Evolutionary conservation across 1,140 invertebrate genomes (phyloP).

Genomic region (Polyergus mexicanus): DNA sequence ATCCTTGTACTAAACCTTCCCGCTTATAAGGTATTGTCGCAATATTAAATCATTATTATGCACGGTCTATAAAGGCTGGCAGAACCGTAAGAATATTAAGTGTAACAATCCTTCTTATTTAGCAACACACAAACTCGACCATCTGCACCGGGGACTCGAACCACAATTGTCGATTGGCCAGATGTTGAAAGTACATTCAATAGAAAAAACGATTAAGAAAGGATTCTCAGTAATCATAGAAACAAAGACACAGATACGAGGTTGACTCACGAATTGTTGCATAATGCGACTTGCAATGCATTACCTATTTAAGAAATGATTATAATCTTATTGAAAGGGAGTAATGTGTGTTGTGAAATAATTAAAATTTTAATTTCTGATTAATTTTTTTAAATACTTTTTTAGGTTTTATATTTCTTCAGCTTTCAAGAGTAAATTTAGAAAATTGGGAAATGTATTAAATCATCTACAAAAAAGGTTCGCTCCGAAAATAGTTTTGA

Average conservation of each 20-base stretch:
- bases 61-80: slow-evolving; percentile 74
- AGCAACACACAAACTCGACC: slow-evolving; percentile 60
- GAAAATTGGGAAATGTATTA: neutral
- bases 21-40: slow-evolving; percentile 72
- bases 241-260: neutral
- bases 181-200: slow-evolving; percentile 63
- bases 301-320: slow-evolving; percentile 3
- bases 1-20: slow-evolving; percentile 38
- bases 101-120: slow-evolving; percentile 77
- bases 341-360: neutral
- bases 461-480: neutral
- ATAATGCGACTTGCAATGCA: slow-evolving; percentile 12
- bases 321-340: neutral
- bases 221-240: slow-evolving; percentile 13
- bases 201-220: slow-evolving; percentile 33
- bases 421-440: neutral
- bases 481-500: neutral
- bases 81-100: slow-evolving; percentile 75
- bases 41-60: slow-evolving; percentile 79
- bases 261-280: slow-evolving; percentile 41
- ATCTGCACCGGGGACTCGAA: slow-evolving; percentile 73
- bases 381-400: neutral
- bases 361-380: slow-evolving; percentile 1
- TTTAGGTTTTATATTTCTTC: neutral
- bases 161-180: slow-evolving; percentile 74